A percentile compares a stretch with the other conserved stretches of the same genome.
phyloP scores from a whole-genome alignment of 2,113 vertebrate species.

The Protobothrops flavoviridis region DNA sequence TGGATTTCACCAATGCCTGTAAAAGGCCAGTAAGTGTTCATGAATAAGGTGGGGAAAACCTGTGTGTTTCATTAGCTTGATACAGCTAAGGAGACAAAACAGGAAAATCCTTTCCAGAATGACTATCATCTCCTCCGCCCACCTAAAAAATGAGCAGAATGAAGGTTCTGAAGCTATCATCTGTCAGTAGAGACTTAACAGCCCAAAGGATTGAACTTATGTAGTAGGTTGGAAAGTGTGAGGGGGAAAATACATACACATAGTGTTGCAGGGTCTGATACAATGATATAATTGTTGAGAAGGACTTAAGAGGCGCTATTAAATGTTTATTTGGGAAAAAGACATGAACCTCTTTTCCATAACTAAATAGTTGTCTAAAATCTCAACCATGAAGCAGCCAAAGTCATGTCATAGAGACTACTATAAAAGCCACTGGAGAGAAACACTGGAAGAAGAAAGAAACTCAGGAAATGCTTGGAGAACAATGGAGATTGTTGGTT shows the following conservation, averaged over 20 bases:
- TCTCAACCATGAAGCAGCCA: neutral
- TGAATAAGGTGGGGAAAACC: neutral
- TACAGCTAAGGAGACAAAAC: neutral
- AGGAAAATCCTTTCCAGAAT: neutral
- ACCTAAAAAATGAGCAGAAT: neutral
- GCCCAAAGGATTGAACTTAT: neutral
- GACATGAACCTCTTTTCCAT: neutral
- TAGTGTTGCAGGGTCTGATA: neutral
- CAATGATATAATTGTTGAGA: neutral
- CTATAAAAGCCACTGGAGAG: neutral
- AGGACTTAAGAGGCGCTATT: neutral
- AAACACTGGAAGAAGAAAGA: neutral
- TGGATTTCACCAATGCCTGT: neutral
- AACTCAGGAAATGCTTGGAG: neutral
- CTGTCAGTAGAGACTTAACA: neutral
- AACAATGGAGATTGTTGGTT: neutral
- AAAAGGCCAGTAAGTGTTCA: neutral
- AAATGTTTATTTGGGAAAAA: neutral
- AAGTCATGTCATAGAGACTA: neutral
- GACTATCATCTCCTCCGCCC: neutral
- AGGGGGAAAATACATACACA: neutral
- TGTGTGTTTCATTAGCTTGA: neutral
- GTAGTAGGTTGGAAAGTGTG: neutral
- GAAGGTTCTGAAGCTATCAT: neutral
- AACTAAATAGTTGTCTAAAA: neutral